Conservation (phyloP, 1,140 invertebrate genomes). For the Drosophila bocqueti region DNA sequence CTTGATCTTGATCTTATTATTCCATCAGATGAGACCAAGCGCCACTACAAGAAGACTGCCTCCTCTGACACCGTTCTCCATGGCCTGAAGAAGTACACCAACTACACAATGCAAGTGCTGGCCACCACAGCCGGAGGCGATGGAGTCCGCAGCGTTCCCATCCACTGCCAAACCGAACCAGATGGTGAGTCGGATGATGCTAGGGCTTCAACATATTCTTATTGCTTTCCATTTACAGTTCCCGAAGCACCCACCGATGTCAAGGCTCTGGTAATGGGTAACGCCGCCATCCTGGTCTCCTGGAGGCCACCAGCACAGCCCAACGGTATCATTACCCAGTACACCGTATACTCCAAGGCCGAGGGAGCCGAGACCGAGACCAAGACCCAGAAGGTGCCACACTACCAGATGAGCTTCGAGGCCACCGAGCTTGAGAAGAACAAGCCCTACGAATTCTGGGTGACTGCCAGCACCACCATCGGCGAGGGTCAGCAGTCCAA, state of each 20-base stretch:
- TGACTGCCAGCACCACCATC: constrained; percentile 96
- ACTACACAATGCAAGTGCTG: constrained; percentile 98
- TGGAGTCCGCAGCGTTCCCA: constrained; percentile 94
- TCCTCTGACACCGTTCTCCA: constrained; percentile 96
- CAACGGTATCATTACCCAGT: constrained; percentile 96
- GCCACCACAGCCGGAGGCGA: constrained; percentile 98
- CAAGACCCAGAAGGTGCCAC: constrained; percentile 88
- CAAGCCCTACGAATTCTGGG: constrained; percentile 96
- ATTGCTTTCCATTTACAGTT: constrained; percentile 86
- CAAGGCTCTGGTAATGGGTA: constrained; percentile 96
- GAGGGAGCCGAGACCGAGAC: constrained; percentile 89
- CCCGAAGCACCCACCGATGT: constrained; percentile 96
- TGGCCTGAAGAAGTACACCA: constrained; percentile 97
- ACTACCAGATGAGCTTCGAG: constrained; percentile 91
- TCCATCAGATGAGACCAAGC: constrained; percentile 92
- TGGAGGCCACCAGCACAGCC: constrained; percentile 96
- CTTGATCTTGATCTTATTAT: neutral
- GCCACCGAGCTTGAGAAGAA: constrained; percentile 93
- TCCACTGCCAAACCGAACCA: constrained; percentile 97
- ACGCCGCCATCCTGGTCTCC: constrained; percentile 95
- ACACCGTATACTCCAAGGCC: constrained; percentile 95
- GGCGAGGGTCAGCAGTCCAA: constrained; percentile 96
- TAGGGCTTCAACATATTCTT: neutral
- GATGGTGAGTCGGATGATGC: constrained; percentile 89
- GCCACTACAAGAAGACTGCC: constrained; percentile 95